phyloP scores from a whole-genome alignment of 2,113 vertebrate genomes.

The Pycnonotus jocosus region DNA sequence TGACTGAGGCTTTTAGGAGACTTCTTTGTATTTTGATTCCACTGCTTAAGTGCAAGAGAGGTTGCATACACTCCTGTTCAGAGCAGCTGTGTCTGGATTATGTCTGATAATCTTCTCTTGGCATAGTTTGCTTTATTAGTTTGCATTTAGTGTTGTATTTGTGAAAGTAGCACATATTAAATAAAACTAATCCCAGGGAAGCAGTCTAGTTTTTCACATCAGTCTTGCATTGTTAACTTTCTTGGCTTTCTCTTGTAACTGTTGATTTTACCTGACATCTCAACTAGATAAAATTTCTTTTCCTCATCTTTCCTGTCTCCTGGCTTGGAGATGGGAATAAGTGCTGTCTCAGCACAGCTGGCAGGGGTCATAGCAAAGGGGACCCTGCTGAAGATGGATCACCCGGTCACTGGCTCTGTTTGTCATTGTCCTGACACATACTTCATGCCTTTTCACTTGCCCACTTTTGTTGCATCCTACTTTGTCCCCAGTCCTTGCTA shows the following conservation, averaged over 20 bases:
- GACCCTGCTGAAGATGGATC: neutral
- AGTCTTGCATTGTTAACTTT: neutral
- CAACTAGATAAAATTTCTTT: neutral
- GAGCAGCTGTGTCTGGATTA: slow-evolving; percentile 49
- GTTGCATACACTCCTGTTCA: slow-evolving; percentile 21
- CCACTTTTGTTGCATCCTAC: neutral
- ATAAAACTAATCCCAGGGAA: slow-evolving; percentile 9
- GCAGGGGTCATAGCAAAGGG: neutral
- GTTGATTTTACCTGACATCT: neutral
- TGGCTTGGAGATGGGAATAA: neutral
- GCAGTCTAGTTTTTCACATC: neutral
- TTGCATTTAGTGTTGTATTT: slow-evolving; percentile 39
- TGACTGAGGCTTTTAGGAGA: neutral
- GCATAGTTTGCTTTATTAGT: slow-evolving; percentile 59
- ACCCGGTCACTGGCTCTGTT: rapidly evolving
- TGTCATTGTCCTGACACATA: neutral
- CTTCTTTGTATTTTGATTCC: neutral
- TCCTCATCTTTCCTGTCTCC: neutral
- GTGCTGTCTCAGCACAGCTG: neutral
- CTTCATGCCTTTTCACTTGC: neutral
- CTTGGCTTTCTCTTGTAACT: neutral
- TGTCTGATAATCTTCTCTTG: slow-evolving; percentile 61
- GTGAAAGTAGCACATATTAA: slow-evolving; percentile 29
- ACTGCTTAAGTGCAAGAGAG: neutral
- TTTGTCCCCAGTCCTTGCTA: neutral